Evolutionary conservation across 2,888 invertebrate genomes (phyloP), one percentile per base, ranked within the genome.

Genomic region (Tachina lurida): DNA sequence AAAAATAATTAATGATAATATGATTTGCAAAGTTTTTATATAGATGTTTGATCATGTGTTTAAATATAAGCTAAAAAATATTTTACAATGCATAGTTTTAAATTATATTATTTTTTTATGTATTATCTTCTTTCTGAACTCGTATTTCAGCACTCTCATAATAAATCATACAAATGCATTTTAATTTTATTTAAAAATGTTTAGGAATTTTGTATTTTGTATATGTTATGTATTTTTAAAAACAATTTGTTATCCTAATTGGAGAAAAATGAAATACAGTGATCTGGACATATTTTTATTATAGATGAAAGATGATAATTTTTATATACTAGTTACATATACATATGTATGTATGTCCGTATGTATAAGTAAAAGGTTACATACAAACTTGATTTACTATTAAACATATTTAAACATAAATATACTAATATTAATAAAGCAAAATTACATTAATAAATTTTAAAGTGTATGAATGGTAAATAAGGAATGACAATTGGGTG

Each of bases 351-450:
- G 2, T 31, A 31, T 31, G 31, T 31, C 31, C 31, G 31, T 31
- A 73, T 45, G 54, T 54, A 15, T 43, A 68, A 54, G 41, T 43
- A 43, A 82, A 63, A 56, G 10, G 22, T 76, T 76, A 49, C 56
- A 63, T 77, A 67, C 65, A 77, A 45, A 49, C 63, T 62, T 43
- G 49, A 60, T 71, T 71, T 68, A 81, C 60, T 81, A 67, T 22
- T 70, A 74, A 5, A n/a, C 17, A 58, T 39, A 56, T 49, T 43
- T 45, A n/a, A 73, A 65, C 63, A 71, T 71, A 62, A 54, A 71
- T 71, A 54, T 52, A 67, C 41, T 62, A 78, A 49, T 76, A 75
- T 75, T 9, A 81, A 54, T 65, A 80, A 60, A 60, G 15, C 22
- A 22, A 15, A 60, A 39, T 60, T 39, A 15, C n/a, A 60, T 12